These are phyloP conservation scores for Ophthalmotilapia sp. DNA, from an alignment of 2,113 vertebrate species.

Conservation along the genomic window DNA sequence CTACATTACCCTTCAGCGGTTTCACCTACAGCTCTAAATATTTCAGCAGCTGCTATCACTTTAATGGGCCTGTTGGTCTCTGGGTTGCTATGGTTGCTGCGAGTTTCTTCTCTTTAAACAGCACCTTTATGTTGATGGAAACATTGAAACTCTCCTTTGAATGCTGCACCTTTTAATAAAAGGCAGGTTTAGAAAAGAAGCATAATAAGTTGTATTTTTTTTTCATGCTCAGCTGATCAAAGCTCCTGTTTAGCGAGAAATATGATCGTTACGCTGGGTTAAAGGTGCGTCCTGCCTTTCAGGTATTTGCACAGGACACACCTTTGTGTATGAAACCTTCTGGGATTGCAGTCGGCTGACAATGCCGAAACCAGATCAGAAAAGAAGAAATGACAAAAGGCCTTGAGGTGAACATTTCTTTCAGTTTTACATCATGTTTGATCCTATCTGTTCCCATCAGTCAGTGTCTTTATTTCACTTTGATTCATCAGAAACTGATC, in stretches of 20 bases:
- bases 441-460: neutral
- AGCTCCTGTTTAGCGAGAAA: neutral
- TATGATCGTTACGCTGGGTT: neutral
- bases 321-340: slow-evolving; percentile 21
- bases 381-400: neutral
- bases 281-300: slow-evolving; percentile 21
- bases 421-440: neutral
- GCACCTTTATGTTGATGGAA: neutral
- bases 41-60: slow-evolving; percentile 52
- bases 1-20: slow-evolving; percentile 6
- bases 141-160: neutral
- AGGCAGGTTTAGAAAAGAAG: neutral
- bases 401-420: neutral
- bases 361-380: slow-evolving; percentile 17
- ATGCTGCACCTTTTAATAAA: neutral
- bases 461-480: neutral
- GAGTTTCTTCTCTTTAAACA: neutral
- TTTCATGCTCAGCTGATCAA: neutral
- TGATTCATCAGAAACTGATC: neutral
- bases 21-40: slow-evolving; percentile 50
- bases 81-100: slow-evolving; percentile 16
- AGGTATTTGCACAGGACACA: slow-evolving; percentile 30
- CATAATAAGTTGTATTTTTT: neutral
- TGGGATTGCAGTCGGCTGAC: neutral
- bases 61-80: slow-evolving; percentile 29